Conservation (phyloP, 2,113 vertebrate genomes). For the Engraulis encrasicolus region DNA sequence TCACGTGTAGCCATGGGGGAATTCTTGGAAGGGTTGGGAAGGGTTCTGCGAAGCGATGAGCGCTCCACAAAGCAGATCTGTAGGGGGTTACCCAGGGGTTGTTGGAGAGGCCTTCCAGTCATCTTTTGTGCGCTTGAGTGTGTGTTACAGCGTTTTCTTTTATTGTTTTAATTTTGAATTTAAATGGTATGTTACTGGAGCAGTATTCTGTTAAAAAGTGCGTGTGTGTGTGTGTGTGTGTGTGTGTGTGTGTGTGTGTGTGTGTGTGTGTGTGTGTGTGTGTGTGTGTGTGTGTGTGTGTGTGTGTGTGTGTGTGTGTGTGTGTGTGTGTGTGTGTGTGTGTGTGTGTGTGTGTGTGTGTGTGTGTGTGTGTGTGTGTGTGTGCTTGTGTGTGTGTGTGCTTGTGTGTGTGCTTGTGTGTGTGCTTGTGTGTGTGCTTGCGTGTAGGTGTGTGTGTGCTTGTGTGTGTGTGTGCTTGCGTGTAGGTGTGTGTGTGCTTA, state of each 20-base stretch:
- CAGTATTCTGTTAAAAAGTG: not conserved
- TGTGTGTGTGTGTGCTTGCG: too few species aligned
- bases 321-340: too few species aligned
- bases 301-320: conserved; percentile 19
- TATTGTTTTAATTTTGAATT: not conserved
- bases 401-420: too few species aligned
- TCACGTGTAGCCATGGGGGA: not conserved
- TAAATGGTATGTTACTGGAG: not conserved
- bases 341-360: not conserved
- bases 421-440: too few species aligned
- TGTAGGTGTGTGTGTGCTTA: conserved; percentile 8
- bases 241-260: conserved; percentile 11
- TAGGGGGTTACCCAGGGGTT: not conserved
- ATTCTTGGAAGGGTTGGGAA: not conserved
- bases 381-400: too few species aligned
- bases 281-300: not conserved
- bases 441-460: too few species aligned
- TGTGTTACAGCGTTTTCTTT: not conserved
- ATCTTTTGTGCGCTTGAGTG: not conserved
- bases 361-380: too few species aligned
- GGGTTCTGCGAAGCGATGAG: not conserved
- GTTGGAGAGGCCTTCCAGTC: not conserved
- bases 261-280: not conserved
- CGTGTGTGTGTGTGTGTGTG: conserved; percentile 15
- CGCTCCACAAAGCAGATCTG: too few species aligned